These are phyloP conservation scores for Gymnothorax reevesii DNA, from an alignment of 2,797 vertebrate species.

Conservation along the genomic window DNA sequence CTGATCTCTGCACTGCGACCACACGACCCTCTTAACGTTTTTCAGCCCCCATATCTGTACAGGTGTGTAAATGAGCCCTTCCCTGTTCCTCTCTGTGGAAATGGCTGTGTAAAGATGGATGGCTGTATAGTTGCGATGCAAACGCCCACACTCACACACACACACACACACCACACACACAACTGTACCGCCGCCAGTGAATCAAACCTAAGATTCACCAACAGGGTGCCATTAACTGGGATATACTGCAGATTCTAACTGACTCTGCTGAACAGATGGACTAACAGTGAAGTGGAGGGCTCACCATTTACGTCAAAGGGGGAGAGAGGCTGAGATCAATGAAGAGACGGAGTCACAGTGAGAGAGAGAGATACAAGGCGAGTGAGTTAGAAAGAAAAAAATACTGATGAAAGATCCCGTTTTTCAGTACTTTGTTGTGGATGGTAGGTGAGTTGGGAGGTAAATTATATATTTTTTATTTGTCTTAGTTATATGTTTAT, in stretches of 20 bases:
- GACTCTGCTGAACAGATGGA: slow-evolving; percentile 73
- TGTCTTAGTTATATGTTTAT: no score
- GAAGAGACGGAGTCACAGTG: not conserved
- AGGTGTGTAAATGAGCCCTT: slow-evolving; percentile 45
- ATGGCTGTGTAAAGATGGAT: slow-evolving; percentile 58
- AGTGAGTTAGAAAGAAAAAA: no score
- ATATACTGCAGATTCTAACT: slow-evolving; percentile 63
- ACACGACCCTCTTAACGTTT: slow-evolving; percentile 42
- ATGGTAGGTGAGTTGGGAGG: slow-evolving; percentile 38
- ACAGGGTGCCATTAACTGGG: slow-evolving; percentile 62
- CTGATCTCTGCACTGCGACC: slow-evolving; percentile 62
- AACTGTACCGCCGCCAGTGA: slow-evolving; percentile 56
- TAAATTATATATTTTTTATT: no score
- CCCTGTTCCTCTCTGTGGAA: slow-evolving; percentile 44
- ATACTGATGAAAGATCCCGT: slow-evolving; percentile 40
- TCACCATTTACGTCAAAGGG: slow-evolving; percentile 65
- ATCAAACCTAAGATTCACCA: slow-evolving; percentile 65
- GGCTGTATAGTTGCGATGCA: slow-evolving; percentile 37
- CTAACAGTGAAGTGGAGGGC: slow-evolving; percentile 61
- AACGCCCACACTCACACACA: not conserved
- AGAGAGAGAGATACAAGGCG: not conserved
- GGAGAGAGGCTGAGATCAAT: slow-evolving; percentile 61
- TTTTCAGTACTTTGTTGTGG: not conserved
- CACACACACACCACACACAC: slow-evolving; percentile 38
- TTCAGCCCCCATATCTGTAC: slow-evolving; percentile 23